Percentiles rank a stretch among this genome's conserved stretches.
These are phyloP conservation scores for Axis porcinus DNA, from an alignment of 2,113 vertebrate genomes.

Conservation along the genomic window DNA sequence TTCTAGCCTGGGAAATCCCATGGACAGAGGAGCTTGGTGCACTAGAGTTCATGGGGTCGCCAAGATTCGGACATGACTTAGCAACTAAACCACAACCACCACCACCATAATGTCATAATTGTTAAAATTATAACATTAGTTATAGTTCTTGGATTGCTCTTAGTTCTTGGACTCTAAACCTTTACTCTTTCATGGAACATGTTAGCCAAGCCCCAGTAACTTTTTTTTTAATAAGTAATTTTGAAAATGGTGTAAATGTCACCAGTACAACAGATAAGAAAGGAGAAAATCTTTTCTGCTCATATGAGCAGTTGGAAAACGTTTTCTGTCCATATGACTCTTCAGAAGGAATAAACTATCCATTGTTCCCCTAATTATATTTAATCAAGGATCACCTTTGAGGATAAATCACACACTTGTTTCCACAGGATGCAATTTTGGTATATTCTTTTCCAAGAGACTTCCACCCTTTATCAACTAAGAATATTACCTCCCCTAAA, in stretches of 20 bases:
- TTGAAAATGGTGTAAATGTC: not conserved
- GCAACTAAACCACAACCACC: not conserved
- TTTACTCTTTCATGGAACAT: not conserved
- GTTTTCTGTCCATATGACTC: not conserved
- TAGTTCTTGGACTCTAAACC: not conserved
- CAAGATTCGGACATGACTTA: not conserved
- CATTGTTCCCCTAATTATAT: not conserved
- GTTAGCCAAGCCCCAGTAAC: not conserved
- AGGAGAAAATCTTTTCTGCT: not conserved
- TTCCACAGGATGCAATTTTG: not conserved
- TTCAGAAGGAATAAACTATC: not conserved
- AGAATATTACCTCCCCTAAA: not conserved
- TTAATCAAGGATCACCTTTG: not conserved
- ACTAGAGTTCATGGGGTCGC: not conserved
- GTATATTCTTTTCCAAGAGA: not conserved
- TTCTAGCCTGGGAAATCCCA: not conserved
- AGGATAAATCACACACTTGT: not conserved
- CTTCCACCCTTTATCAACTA: not conserved
- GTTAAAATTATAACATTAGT: not conserved
- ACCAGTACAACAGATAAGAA: not conserved
- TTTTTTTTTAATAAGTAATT: not conserved
- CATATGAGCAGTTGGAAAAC: not conserved
- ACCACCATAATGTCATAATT: not conserved
- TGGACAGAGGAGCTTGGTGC: not conserved
- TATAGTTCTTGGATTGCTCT: not conserved